phyloP scores from a whole-genome alignment of 2,797 vertebrate species.

The Coluber constrictor region DNA sequence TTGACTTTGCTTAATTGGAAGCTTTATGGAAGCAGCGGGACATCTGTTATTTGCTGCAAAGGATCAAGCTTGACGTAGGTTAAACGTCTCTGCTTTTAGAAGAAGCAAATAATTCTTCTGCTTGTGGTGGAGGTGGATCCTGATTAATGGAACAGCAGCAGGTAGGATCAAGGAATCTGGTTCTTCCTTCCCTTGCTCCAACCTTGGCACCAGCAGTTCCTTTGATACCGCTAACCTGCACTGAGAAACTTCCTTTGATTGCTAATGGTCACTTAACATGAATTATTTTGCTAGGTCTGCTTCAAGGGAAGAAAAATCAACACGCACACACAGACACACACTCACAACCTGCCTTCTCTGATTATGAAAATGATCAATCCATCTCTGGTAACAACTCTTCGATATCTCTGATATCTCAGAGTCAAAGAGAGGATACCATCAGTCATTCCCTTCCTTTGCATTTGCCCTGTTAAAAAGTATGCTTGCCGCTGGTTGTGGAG shows the following conservation, averaged over 20 bases:
- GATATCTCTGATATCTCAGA: background rate
- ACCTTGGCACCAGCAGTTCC: background rate
- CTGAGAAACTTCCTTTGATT: background rate
- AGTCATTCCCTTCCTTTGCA: no score
- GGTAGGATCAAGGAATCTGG: background rate
- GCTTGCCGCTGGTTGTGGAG: background rate
- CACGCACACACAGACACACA: no score
- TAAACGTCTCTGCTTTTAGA: background rate
- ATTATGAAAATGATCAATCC: background rate
- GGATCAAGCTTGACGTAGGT: background rate
- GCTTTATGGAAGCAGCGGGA: background rate
- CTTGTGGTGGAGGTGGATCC: background rate
- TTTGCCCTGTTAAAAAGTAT: background rate
- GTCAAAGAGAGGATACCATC: background rate
- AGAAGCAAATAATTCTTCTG: background rate
- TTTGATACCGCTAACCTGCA: background rate
- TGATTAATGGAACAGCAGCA: background rate
- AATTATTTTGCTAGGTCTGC: background rate
- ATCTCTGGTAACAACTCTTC: background rate
- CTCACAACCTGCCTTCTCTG: background rate
- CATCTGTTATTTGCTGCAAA: background rate
- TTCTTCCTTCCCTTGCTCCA: background rate
- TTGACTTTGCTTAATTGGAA: background rate
- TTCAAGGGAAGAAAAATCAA: background rate
- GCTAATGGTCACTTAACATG: background rate